Evolutionary conservation across 2,797 vertebrate species (phyloP).

Genomic region (Eleutherodactylus coqui): DNA sequence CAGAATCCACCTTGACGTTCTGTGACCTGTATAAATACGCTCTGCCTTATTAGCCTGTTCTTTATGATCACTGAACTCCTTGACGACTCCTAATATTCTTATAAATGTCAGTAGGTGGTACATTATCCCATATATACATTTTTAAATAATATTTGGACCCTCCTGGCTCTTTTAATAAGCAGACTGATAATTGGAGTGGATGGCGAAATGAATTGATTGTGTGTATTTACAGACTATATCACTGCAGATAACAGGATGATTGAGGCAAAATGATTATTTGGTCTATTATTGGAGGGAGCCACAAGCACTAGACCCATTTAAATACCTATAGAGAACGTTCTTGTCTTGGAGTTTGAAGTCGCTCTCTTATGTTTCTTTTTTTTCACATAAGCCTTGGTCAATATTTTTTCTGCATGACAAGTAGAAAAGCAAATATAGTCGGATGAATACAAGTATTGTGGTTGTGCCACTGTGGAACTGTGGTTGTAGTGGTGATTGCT

Average conservation of each 20-base stretch:
- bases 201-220: too few species aligned
- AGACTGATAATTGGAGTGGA: neutral
- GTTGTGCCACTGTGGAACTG: constrained; percentile 69
- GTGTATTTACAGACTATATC: neutral
- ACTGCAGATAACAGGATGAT: neutral
- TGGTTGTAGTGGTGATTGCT: constrained; percentile 72
- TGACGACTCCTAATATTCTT: neutral
- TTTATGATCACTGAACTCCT: neutral
- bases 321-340: constrained; percentile 36
- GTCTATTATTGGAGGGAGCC: constrained; percentile 1
- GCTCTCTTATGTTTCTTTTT: constrained; percentile 46
- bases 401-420: constrained; percentile 63
- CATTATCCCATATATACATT: neutral
- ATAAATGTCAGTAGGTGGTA: neutral
- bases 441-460: constrained; percentile 80
- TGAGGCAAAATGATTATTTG: constrained; percentile 6
- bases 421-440: constrained; percentile 72
- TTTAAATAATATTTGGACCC: neutral
- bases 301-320: neutral
- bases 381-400: constrained; percentile 54
- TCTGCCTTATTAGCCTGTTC: neutral
- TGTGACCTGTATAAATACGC: neutral
- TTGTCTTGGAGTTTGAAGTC: constrained; percentile 47
- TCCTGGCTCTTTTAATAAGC: neutral
- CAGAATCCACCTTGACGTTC: too few species aligned